phyloP scores from a whole-genome alignment of 2,113 vertebrate genomes.

The Neogale vison region DNA sequence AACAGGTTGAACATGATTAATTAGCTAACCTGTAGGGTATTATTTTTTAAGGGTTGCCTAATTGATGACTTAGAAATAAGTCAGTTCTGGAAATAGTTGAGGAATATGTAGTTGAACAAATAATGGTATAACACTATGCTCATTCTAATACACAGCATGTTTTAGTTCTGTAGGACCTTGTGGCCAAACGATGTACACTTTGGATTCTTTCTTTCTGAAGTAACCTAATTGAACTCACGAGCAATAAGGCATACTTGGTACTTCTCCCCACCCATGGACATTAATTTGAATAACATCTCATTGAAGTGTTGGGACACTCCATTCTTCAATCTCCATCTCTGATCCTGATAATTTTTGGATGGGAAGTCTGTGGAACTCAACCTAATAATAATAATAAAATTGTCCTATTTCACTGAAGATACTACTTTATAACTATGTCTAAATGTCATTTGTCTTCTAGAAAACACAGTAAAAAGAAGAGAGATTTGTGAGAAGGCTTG shows the following conservation, averaged over 20 bases:
- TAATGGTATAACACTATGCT: not conserved
- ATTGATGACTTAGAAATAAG: not conserved
- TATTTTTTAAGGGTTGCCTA: not conserved
- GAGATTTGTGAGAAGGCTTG: not conserved
- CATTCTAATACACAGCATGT: not conserved
- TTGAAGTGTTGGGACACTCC: not conserved
- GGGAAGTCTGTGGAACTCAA: not conserved
- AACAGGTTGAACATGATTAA: not conserved
- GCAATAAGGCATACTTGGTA: not conserved
- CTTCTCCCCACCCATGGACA: not conserved
- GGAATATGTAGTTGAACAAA: not conserved
- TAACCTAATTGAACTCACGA: not conserved
- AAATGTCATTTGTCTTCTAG: constrained; percentile 35
- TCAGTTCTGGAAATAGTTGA: not conserved
- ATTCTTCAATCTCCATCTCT: not conserved
- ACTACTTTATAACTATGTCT: not conserved
- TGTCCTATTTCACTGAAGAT: not conserved
- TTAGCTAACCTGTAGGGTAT: not conserved
- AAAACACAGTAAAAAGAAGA: constrained; percentile 18
- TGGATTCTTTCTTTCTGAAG: not conserved
- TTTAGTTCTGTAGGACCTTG: not conserved
- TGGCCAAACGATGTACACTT: not conserved
- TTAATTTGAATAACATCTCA: not conserved
- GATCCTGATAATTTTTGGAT: not conserved
- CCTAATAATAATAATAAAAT: not conserved